These are phyloP conservation scores for Chondrosia reniformis DNA, from an alignment of 37 sponge, comb jelly and placozoan genomes.

Conservation along the genomic window DNA sequence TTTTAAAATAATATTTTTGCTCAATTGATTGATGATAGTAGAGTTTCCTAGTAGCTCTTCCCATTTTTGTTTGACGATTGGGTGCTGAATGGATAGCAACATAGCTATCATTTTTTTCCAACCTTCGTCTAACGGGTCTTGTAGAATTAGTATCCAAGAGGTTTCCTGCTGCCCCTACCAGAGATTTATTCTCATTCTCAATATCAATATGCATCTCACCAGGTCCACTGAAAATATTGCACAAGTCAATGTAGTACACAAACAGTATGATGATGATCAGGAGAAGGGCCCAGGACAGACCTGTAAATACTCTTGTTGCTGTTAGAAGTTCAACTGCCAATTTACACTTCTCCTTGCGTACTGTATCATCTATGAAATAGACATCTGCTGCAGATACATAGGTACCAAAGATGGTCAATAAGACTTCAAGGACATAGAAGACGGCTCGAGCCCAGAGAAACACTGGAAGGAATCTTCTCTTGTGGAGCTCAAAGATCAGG, in stretches of 20 bases:
- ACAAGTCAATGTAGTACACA: neutral
- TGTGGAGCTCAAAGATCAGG: neutral
- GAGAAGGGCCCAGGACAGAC: neutral
- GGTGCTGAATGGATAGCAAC: no score
- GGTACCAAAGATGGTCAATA: neutral
- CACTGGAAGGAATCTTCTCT: neutral
- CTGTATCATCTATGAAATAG: no score
- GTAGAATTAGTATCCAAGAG: neutral
- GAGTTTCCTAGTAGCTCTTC: neutral
- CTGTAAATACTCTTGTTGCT: neutral
- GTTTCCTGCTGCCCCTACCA: neutral
- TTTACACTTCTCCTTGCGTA: no score
- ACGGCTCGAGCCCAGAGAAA: neutral
- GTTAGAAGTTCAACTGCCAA: neutral
- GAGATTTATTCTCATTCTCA: neutral
- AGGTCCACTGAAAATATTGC: neutral
- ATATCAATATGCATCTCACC: no score
- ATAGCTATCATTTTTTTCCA: no score
- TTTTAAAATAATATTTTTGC: neutral
- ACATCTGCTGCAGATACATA: neutral
- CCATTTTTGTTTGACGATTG: neutral
- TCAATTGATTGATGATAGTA: constrained; percentile 20
- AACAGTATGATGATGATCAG: neutral
- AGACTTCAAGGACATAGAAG: neutral
- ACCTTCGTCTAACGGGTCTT: no score